Conservation (phyloP, 2,113 vertebrate genomes). For the Amphiprion percula region DNA sequence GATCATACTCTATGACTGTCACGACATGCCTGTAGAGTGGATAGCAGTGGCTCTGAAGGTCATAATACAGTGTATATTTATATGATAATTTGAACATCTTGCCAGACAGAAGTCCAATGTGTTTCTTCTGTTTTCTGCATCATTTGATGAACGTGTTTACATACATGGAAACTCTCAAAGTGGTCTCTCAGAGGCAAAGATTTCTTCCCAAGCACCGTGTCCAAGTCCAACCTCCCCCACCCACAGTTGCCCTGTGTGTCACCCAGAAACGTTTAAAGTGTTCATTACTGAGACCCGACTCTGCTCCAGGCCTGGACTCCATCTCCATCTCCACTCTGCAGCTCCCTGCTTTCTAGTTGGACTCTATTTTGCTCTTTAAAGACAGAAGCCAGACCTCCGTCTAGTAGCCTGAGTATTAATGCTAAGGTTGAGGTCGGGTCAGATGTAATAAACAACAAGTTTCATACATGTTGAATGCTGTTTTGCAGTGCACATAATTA, state of each 20-base stretch:
- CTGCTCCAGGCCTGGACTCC: conserved; percentile 66
- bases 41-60: conserved; percentile 37
- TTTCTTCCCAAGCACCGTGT: conserved; percentile 26
- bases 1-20: not conserved
- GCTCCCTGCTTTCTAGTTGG: conserved; percentile 21
- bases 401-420: conserved; percentile 56
- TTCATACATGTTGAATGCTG: conserved; percentile 33
- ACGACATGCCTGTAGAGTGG: conserved; percentile 8
- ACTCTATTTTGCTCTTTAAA: conserved; percentile 32
- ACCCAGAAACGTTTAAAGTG: conserved; percentile 59
- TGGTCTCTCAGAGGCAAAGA: conserved; percentile 3
- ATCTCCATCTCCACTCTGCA: conserved; percentile 43
- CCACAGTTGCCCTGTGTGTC: conserved; percentile 49
- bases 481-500: conserved; percentile 18
- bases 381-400: conserved; percentile 76
- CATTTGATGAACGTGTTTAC: conserved; percentile 27
- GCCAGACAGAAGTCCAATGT: conserved; percentile 28
- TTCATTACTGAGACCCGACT: conserved; percentile 60
- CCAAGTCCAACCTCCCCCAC: conserved; percentile 7
- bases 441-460: conserved; percentile 50
- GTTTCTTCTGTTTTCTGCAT: conserved; percentile 1
- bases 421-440: conserved; percentile 63
- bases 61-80: conserved; percentile 35
- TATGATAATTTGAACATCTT: conserved; percentile 2
- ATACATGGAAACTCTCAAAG: conserved; percentile 33